phyloP scores from a whole-genome alignment of 2,797 vertebrate species.

The Silurus lanzhouensis region DNA sequence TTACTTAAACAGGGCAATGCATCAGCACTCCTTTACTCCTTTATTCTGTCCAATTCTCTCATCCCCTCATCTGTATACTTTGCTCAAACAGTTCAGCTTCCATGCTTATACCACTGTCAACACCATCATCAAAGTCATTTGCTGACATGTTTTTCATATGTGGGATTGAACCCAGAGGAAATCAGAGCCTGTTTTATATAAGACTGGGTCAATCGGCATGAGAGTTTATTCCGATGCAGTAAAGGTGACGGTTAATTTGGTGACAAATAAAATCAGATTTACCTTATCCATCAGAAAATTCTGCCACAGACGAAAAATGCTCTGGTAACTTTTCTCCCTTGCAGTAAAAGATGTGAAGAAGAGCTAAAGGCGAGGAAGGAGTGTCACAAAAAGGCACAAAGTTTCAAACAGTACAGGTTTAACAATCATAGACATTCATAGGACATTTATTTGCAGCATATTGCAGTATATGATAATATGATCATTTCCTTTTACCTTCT shows the following conservation, averaged over 20 bases:
- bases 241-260: not conserved
- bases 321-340: constrained; percentile 88
- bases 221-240: not conserved
- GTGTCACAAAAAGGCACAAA: not conserved
- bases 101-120: not conserved
- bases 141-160: not conserved
- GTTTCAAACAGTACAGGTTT: not conserved
- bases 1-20: not conserved
- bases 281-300: constrained; percentile 89
- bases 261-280: constrained; percentile 35
- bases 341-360: constrained; percentile 92
- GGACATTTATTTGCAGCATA: not conserved
- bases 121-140: not conserved
- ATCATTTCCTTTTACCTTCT: constrained; percentile 78
- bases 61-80: not conserved
- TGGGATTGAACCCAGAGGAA: not conserved
- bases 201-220: not conserved
- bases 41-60: not conserved
- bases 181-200: not conserved
- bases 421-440: not conserved
- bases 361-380: constrained; percentile 68
- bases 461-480: not conserved
- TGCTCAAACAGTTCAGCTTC: not conserved
- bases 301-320: constrained; percentile 92
- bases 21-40: not conserved